Percentiles rank a stretch among this genome's conserved stretches.
Evolutionary conservation across 2,113 vertebrate species (phyloP).

Genomic region (Epinephelus fuscoguttatus): DNA sequence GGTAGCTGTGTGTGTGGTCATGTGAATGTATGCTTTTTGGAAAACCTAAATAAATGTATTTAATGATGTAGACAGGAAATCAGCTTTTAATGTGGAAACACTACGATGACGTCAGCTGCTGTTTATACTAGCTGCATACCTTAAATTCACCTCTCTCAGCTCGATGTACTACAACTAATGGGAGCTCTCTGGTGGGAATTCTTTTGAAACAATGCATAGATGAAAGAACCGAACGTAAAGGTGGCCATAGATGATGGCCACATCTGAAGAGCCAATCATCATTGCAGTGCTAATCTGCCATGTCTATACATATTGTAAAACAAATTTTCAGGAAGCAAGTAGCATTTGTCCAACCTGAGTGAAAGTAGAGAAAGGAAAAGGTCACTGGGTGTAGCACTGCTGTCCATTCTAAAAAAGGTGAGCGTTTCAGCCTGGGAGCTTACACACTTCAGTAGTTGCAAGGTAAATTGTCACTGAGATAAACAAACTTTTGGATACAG

Average conservation of each 20-base stretch:
- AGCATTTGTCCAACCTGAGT: neutral
- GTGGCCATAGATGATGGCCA: too few relatives aligned
- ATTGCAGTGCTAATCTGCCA: too few relatives aligned
- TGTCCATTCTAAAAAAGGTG: neutral
- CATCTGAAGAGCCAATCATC: too few relatives aligned
- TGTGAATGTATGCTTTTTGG: neutral
- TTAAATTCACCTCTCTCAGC: neutral
- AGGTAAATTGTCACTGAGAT: neutral
- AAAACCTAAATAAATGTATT: neutral
- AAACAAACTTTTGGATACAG: too few relatives aligned
- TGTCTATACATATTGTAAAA: neutral
- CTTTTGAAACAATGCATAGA: neutral
- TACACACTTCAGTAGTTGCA: neutral
- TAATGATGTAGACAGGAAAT: slow-evolving; percentile 1
- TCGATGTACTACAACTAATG: neutral
- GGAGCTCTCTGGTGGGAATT: neutral
- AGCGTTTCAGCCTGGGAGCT: neutral
- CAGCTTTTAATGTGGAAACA: neutral
- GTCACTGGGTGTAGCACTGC: neutral
- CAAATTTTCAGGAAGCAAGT: neutral
- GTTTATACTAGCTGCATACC: neutral
- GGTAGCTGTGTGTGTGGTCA: neutral
- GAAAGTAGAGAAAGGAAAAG: neutral
- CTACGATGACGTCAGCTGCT: neutral
- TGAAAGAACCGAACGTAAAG: neutral